Evolutionary conservation across 2,888 invertebrate species (phyloP).

Genomic region (Eupithecia pulchellata): DNA sequence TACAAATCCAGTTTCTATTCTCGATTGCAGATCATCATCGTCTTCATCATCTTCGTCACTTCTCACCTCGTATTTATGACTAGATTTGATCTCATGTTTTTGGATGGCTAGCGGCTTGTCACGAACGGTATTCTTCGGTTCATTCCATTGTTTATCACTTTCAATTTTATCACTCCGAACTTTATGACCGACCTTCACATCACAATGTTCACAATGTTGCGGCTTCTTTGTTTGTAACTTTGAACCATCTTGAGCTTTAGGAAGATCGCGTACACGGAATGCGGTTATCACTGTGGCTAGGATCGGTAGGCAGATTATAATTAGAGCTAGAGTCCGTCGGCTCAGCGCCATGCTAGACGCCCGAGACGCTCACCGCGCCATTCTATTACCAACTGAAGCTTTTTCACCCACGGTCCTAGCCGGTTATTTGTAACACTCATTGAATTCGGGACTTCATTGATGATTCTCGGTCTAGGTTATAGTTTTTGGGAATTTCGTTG

Average conservation of each 20-base stretch:
- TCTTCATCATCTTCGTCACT: conserved; percentile 62
- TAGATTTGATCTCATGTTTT: conserved; percentile 56
- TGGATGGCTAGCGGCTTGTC: conserved; percentile 63
- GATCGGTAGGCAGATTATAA: conserved; percentile 75
- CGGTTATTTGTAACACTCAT: conserved; percentile 71
- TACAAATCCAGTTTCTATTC: conserved; percentile 51
- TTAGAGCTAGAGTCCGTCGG: conserved; percentile 79
- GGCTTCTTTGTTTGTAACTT: conserved; percentile 64
- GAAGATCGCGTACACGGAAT: conserved; percentile 82
- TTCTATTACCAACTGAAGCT: conserved; percentile 73
- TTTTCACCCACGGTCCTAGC: conserved; percentile 61
- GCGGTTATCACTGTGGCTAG: conserved; percentile 83
- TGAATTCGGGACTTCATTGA: conserved; percentile 70
- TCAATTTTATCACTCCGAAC: conserved; percentile 70
- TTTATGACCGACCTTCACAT: conserved; percentile 69
- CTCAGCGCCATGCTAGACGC: conserved; percentile 79
- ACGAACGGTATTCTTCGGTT: conserved; percentile 62
- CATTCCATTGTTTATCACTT: conserved; percentile 66
- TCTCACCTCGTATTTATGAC: conserved; percentile 54
- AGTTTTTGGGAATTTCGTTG: conserved; percentile 63
- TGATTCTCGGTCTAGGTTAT: conserved; percentile 63
- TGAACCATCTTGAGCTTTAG: conserved; percentile 58
- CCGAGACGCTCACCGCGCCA: conserved; percentile 78
- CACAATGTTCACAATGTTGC: conserved; percentile 75
- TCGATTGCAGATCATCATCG: conserved; percentile 47